Evolutionary conservation across 1,140 invertebrate species (phyloP), one percentile per base, ranked within the genome.

Genomic region (Phymastichus coffea): DNA sequence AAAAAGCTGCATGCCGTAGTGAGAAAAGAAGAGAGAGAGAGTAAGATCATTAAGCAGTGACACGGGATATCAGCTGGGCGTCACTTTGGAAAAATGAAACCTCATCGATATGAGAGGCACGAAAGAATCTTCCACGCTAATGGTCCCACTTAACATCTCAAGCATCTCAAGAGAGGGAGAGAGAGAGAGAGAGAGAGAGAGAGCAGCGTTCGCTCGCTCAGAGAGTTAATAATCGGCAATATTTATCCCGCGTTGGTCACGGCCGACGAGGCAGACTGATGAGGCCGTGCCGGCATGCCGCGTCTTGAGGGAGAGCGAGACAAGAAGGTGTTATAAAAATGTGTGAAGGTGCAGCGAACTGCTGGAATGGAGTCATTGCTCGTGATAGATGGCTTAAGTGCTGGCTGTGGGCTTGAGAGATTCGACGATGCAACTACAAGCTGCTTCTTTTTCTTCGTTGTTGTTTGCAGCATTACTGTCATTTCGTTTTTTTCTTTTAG

Each of bases 131-230:
- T 63, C 67, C 70, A 67, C 66, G 72, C 71, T 80, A 78, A 80
- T 80, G 75, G 76, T 65, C 69, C 76, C 75, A 80, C 77, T 78
- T 80, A 80, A 78, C 76, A 71, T 78, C 76, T 78, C 75, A 78
- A 77, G 65, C 74, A 69, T 69, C 63, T 65, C 67, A n/a, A n/a
- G n/a, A n/a, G n/a, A n/a, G n/a, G n/a, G n/a, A n/a, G n/a, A n/a
- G 54, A 3, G 26, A 20, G 14, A 14, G 35, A 37, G 14, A 6
- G 23, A 33, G 15, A 47, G 44, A 47, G 12, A 7, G 26, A 10
- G 28, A 20, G 28, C 46, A 37, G 47, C n/a, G 22, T 2, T 28
- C 4, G 26, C 44, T 49, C 25, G 57, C 61, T n/a, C n/a, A 59
- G 52, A 66, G 38, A 58, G 69, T 79, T 79, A 79, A 79, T 78